Evolutionary conservation across 1,140 invertebrate genomes (phyloP).

Genomic region (Ceratina japonica): DNA sequence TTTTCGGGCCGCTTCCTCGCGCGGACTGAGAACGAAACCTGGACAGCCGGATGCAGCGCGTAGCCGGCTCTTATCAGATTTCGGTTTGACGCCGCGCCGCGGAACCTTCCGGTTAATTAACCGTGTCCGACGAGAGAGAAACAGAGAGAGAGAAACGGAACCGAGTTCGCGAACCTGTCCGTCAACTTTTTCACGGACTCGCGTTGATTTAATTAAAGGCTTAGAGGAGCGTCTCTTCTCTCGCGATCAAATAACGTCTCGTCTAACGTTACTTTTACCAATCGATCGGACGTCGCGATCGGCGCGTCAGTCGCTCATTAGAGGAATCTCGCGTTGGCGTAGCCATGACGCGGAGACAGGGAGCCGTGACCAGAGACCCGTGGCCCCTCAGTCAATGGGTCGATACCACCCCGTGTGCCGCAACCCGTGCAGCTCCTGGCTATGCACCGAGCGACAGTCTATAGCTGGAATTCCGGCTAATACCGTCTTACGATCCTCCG

Average conservation of each 20-base stretch:
- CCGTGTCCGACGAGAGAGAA: neutral
- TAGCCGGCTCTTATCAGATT: slow-evolving; percentile 49
- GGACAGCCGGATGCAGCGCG: slow-evolving; percentile 40
- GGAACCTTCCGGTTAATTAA: slow-evolving; percentile 55
- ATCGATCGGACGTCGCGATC: neutral
- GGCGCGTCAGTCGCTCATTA: slow-evolving; percentile 12
- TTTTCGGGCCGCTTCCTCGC: slow-evolving; percentile 61
- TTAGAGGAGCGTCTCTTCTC: too few relatives aligned
- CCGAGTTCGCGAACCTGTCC: slow-evolving; percentile 39
- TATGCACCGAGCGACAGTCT: slow-evolving; percentile 15
- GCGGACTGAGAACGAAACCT: neutral
- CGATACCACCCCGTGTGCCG: slow-evolving; percentile 30
- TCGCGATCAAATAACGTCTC: too few relatives aligned
- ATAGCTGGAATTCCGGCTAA: slow-evolving; percentile 35
- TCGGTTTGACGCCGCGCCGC: neutral
- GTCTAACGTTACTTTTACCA: neutral
- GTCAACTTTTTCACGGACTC: slow-evolving; percentile 1
- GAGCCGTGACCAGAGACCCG: slow-evolving; percentile 39
- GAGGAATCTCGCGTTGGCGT: neutral
- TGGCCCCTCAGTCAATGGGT: slow-evolving; percentile 43
- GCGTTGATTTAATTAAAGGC: slow-evolving; percentile 27
- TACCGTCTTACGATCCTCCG: slow-evolving; percentile 34
- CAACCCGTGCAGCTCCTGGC: neutral
- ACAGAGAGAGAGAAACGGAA: slow-evolving; percentile 24
- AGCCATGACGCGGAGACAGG: slow-evolving; percentile 30